Percentiles rank a stretch among this genome's conserved stretches.
Evolutionary conservation across 2,113 vertebrate genomes (phyloP).

Genomic region (Antechinus stuartii): DNA sequence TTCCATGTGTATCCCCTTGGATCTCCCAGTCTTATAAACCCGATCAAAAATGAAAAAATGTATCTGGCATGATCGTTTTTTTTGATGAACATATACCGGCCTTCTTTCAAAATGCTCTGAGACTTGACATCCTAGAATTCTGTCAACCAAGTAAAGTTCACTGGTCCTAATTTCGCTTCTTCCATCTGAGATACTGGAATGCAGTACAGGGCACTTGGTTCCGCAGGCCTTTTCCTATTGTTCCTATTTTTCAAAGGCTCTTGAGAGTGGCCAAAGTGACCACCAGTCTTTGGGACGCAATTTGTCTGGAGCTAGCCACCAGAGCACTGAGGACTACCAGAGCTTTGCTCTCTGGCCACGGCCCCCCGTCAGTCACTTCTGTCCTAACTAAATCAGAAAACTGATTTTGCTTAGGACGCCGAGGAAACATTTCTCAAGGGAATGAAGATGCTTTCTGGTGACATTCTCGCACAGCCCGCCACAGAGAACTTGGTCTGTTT

Average conservation of each 20-base stretch:
- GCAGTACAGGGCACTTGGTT: too few species aligned
- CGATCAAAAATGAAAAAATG: background rate
- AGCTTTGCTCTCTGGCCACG: background rate
- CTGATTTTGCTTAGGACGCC: background rate
- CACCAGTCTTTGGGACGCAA: background rate
- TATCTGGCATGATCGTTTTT: background rate
- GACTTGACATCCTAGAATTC: background rate
- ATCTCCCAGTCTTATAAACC: background rate
- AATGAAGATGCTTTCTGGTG: background rate
- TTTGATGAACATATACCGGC: background rate
- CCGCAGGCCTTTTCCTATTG: background rate
- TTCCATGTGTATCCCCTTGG: background rate
- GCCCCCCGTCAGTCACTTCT: background rate
- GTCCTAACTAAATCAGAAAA: background rate
- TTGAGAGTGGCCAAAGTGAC: background rate
- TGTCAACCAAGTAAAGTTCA: background rate
- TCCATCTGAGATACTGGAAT: background rate
- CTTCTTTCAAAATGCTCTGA: background rate
- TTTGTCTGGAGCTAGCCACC: background rate
- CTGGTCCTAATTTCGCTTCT: background rate
- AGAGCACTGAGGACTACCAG: background rate
- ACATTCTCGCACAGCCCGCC: background rate
- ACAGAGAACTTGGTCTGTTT: background rate
- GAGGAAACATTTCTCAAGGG: background rate
- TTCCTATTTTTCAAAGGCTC: background rate